Evolutionary conservation across 2,797 vertebrate genomes (phyloP), one percentile per base, ranked within the genome.

Genomic region (Oreochromis grahami): DNA sequence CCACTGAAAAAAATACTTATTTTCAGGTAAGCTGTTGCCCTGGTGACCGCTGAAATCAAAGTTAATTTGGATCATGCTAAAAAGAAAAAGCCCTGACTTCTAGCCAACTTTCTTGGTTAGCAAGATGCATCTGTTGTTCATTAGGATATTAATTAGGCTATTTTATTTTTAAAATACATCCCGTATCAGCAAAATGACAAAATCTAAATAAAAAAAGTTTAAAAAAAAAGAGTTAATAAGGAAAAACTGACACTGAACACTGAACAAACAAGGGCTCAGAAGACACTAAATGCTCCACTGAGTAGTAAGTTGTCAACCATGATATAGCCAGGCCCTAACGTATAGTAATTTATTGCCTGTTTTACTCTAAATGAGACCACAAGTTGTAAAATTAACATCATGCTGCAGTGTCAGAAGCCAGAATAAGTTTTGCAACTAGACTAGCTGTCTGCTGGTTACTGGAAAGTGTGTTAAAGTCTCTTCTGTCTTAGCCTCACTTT

Each of bases 111-210:
- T 26, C 1, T 70, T 45, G 41, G 1, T 45, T 26, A 70, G 65
- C 65, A 45, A 26, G 38, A 43, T 45, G 41, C 0, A 70, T 17
- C 38, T 70, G 8, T 24, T 70, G 21, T 11, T 45, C 21, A 45
- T 11, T 43, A 45, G 14, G 5, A 45, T 70, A 45, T 26, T 45
- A 45, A 70, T 43, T 45, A 24, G 14, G 15, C 21, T 26, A 26
- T 19, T 45, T 45, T 43, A 17, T 70, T 45, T 70, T 5, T 11
- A 26, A 70, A 70, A 72, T 11, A 36, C 4, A 36, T 63, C 32
- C 1, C 32, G 36, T 2, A 63, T 63, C 10, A 63, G 32, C 0
- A 63, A 63, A 63, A 63, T 0, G 17, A 63, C 17, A 36, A 36
- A 60, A 36, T 63, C 10, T 7, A 63, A 63, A 63, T 63, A 0